phyloP scores from a whole-genome alignment of 1,140 invertebrate genomes.

The Ostrea edulis region DNA sequence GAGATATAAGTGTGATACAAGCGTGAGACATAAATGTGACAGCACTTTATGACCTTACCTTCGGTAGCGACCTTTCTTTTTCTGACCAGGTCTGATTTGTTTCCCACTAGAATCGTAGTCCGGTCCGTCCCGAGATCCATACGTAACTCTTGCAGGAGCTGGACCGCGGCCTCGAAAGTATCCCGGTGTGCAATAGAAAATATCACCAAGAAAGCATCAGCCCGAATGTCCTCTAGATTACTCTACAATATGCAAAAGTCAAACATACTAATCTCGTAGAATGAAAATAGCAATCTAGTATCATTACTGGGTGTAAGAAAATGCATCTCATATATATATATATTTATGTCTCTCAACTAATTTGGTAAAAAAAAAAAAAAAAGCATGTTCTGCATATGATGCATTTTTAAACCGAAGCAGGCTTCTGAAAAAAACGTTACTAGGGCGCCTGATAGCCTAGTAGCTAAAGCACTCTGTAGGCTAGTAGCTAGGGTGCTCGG shows the following conservation, averaged over 20 bases:
- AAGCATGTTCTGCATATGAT: too few relatives aligned
- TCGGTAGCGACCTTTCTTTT: slow-evolving; percentile 65
- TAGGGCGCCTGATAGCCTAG: too few relatives aligned
- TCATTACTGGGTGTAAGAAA: too few relatives aligned
- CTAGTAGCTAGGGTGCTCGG: too few relatives aligned
- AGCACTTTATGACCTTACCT: slow-evolving; percentile 53
- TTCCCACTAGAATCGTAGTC: slow-evolving; percentile 69
- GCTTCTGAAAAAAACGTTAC: too few relatives aligned
- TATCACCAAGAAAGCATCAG: slow-evolving; percentile 94
- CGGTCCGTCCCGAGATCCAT: slow-evolving; percentile 67
- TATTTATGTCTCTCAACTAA: too few relatives aligned
- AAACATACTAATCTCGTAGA: not conserved
- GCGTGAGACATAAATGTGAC: too few relatives aligned
- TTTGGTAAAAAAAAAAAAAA: too few relatives aligned
- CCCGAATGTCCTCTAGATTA: slow-evolving; percentile 57
- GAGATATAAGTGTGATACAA: too few relatives aligned
- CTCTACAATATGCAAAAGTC: not conserved
- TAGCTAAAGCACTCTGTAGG: too few relatives aligned
- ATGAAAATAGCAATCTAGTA: not conserved
- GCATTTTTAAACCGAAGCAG: too few relatives aligned
- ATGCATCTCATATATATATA: too few relatives aligned
- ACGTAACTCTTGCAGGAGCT: slow-evolving; percentile 68
- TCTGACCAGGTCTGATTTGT: slow-evolving; percentile 70
- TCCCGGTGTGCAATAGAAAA: slow-evolving; percentile 93
- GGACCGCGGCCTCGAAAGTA: slow-evolving; percentile 80